Evolutionary conservation across 2,888 invertebrate genomes (phyloP).

Genomic region (Amblyteles armatorius): DNA sequence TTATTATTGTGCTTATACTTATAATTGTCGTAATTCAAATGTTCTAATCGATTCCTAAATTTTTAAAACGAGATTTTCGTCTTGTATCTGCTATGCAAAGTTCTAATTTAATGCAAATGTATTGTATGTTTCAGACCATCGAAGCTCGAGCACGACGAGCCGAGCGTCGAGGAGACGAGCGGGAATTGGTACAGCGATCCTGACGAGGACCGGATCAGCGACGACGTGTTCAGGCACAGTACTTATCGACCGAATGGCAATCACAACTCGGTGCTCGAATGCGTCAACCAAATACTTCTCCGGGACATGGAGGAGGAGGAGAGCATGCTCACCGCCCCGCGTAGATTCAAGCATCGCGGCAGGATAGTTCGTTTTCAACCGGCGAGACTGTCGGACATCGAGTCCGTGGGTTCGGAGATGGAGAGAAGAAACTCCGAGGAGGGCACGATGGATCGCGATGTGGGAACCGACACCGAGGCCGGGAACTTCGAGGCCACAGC

Average conservation of each 20-base stretch:
- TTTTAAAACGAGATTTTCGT: too few species aligned
- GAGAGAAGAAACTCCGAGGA: conserved; percentile 83
- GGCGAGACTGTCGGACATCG: conserved; percentile 82
- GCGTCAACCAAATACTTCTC: conserved; percentile 93
- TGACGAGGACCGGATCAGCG: conserved; percentile 90
- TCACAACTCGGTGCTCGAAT: conserved; percentile 94
- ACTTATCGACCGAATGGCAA: conserved; percentile 86
- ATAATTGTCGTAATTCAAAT: too few species aligned
- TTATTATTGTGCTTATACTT: too few species aligned
- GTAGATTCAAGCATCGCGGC: conserved; percentile 82
- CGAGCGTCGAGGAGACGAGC: conserved; percentile 85
- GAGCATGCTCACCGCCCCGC: conserved; percentile 80
- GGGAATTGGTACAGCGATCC: conserved; percentile 94
- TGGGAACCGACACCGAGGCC: conserved; percentile 62
- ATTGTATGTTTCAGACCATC: conserved; percentile 69
- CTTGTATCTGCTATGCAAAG: background rate
- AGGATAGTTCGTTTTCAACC: conserved; percentile 82
- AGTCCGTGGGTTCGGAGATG: conserved; percentile 83
- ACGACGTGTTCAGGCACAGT: conserved; percentile 83
- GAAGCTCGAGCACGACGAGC: conserved; percentile 76
- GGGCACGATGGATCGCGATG: conserved; percentile 65
- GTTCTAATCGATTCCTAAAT: too few species aligned
- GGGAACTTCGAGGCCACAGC: conserved; percentile 75
- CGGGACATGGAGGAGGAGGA: conserved; percentile 88
- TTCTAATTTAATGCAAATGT: background rate